Conservation (phyloP, 2,113 vertebrate genomes). For the Rostratula benghalensis region DNA sequence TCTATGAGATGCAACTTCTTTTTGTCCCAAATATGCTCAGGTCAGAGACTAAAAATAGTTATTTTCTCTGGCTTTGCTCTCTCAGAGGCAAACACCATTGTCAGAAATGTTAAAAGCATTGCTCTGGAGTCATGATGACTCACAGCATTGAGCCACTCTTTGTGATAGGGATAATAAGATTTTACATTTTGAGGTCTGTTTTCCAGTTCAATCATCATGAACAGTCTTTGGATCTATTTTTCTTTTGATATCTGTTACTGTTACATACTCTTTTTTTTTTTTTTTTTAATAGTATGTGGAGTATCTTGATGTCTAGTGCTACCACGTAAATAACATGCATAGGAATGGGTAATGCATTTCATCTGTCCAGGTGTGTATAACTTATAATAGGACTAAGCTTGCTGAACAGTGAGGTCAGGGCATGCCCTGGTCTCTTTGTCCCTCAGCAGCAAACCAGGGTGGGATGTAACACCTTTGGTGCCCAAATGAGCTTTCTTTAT, state of each 20-base stretch:
- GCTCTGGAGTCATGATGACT: conserved; percentile 21
- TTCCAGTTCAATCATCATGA: conserved; percentile 7
- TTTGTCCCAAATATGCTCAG: neutral
- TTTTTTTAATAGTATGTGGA: neutral
- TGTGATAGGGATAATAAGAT: neutral
- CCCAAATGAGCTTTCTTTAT: neutral
- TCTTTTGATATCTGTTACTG: neutral
- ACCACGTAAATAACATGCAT: neutral
- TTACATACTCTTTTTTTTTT: neutral
- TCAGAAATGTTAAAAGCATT: conserved; percentile 31
- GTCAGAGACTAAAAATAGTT: conserved; percentile 8
- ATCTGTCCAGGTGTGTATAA: neutral
- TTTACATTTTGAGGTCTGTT: neutral
- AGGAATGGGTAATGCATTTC: neutral
- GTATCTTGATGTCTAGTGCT: neutral
- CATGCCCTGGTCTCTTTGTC: neutral
- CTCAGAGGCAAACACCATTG: neutral
- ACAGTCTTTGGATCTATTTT: neutral
- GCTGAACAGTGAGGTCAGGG: neutral
- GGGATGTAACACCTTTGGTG: neutral
- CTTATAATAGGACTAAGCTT: neutral
- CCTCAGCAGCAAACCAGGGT: neutral
- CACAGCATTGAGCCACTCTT: conserved; percentile 6
- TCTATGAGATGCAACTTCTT: neutral
- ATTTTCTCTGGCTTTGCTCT: neutral